Evolutionary conservation across 2,113 vertebrate genomes (phyloP), one percentile per base, ranked within the genome.

Genomic region (Oxyruncus cristatus): DNA sequence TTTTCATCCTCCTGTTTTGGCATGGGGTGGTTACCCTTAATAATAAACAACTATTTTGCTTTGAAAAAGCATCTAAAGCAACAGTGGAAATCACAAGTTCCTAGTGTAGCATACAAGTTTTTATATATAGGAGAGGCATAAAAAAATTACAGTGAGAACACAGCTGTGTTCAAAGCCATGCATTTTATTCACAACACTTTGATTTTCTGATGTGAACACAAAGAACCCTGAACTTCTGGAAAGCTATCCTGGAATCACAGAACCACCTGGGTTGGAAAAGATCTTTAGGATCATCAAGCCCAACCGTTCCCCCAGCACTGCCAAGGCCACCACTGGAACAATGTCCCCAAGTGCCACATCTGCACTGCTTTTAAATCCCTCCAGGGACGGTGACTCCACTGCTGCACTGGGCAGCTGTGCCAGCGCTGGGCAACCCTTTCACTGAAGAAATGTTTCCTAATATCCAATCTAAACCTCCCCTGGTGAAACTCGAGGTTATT

Each of bases 101-200:
- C 58, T 58, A 4, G 12, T 6, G 28, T 5, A 75, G 33, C 32
- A 55, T 7, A 39, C 18, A 30, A 7, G 1, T 4, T 82, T 72
- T 37, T 53, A 46, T 24, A 33, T 0, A 0, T 14, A 58, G 59
- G 16, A 86, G 35, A 5, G 7, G 19, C 15, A 19, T 5, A 28
- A 42, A 74, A 89, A 89, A 88, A 85, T 28, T 12, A 61, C 37
- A 79, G 41, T 4, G 41, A 78, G 42, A 90, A 47, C 26, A 44
- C 0, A 3, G 47, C 27, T 18, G 2, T 2, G 16, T 15, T 62
- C 62, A 87, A 65, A 79, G 2, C 16, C 33, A 6, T 13, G 27
- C 24, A 20, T n/a, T 91, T 84, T 26, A 55, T 21, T 59, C 20
- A 19, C 3, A 78, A 17, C 56, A 47, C 52, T 77, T 80, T 30